Evolutionary conservation across 2,888 invertebrate species (phyloP), one percentile per base, ranked within the genome.

Genomic region (Heliothis peltigera): DNA sequence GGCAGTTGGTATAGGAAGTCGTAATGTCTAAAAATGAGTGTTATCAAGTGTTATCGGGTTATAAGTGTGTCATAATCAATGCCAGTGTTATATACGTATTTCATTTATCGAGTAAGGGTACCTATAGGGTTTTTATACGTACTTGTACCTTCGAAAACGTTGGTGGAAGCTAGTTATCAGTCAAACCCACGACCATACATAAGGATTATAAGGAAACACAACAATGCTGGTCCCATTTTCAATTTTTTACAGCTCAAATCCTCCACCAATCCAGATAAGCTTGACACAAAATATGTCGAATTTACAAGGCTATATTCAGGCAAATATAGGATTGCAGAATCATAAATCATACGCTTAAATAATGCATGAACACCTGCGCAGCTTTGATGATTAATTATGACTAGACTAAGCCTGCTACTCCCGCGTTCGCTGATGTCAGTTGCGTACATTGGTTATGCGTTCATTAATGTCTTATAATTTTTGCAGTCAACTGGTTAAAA

Each of bases 301-400:
- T 47, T 28, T 22, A 18, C 32, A 28, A 47, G 18, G 18, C 12
- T 28, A 46, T 17, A 53, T 39, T 0, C 17, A 19, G 17, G 18
- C 32, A 10, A 32, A 57, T 8, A 69, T 21, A 48, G 52, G 57
- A 51, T 18, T 17, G 48, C 28, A 22, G 46, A 15, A 5, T 44
- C 59, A 64, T 75, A 63, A 76, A 75, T 75, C 68, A 76, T 10
- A 0, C 49, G 15, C 18, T 65, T 66, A 57, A 62, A 76, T 74
- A 67, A 39, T 76, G 72, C 42, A 72, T 58, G 63, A 63, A 60
- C 54, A 61, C 47, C 59, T 66, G 72, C 28, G 59, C n/a, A 15
- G 25, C n/a, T 6, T 22, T 32, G 18, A 56, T 71, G 52, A 76
- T 72, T 72, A 76, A 74, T 75, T 66, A 55, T 44, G n/a, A 25